Base-by-base conservation (phyloP, 53 echinoderm and acorn worm genomes). In the Echinometra lucunter region DNA sequence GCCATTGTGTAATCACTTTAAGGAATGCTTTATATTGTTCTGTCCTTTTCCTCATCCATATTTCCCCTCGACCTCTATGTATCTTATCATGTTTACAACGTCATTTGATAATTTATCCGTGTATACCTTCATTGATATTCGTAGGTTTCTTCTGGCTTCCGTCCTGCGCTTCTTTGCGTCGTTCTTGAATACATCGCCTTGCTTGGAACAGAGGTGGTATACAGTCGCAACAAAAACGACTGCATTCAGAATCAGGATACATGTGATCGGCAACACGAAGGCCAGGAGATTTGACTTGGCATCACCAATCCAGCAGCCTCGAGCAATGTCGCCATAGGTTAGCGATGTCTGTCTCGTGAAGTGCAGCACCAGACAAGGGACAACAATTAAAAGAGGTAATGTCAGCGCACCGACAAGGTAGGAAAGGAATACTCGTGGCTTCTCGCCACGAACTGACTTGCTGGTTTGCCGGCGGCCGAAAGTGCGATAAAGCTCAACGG, bases 221-320 rank as follows among this genome's bases (percentile, higher is more conserved):
- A 91, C 60, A 8, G 91, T 91, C 6, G 91, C 70, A 38, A 67
- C 45, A 44, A 58, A 91, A 38, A 91, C 44, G 10, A 69, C 91
- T 3, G 91, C 91, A 69, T 91, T 91, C 9, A 91, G 7, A 1
- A 91, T 12, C 1, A 91, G 67, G 69, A 91, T 63, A 44, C 17
- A 42, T 17, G 91, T 63, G 8, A 91, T 58, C 12, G 91, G 91
- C 27, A 91, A 23, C 23, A 63, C 69, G 30, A 91, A 91, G 8
- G 91, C 91, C 0, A 66, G 8, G 1, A 91, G 44, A 44, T 66
- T 91, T 40, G 91, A 44, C 4, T 6, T 66, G 21, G 91, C 23
- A 28, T 66, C 69, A 44, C 91, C 91, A 18, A 91, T 3, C 91
- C 91, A 91, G 28, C 91, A 91, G 18, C 91, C 91, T 4, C 67